Evolutionary conservation across 1,140 invertebrate genomes (phyloP).

Genomic region (Lordiphosa collinella): DNA sequence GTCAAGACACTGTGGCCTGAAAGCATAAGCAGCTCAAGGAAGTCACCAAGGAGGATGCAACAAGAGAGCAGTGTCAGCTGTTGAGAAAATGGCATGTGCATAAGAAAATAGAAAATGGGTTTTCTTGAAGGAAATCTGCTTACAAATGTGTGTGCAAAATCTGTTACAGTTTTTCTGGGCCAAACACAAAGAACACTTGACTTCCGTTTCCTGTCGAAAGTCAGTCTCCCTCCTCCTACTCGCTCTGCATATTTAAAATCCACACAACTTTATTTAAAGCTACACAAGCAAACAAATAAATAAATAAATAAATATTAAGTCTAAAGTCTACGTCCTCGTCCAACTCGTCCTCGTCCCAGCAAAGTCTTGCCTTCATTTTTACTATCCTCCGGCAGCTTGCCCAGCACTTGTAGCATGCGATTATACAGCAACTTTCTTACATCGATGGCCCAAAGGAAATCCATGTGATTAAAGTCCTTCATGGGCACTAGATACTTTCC

Average conservation of each 20-base stretch:
- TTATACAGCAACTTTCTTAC: constrained; percentile 82
- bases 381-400: constrained; percentile 20
- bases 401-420: constrained; percentile 80
- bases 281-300: constrained; percentile 45
- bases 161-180: no score
- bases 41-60: no score
- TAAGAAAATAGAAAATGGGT: constrained; percentile 51
- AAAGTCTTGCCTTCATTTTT: constrained; percentile 8
- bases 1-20: constrained; percentile 50
- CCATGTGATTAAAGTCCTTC: constrained; percentile 84
- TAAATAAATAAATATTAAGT: constrained; percentile 69
- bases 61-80: no score
- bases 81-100: constrained; percentile 46
- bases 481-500: constrained; percentile 82
- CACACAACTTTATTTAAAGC: no score
- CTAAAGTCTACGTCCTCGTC: constrained; percentile 7
- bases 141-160: constrained; percentile 4
- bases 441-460: constrained; percentile 85
- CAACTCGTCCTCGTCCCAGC: constrained; percentile 2
- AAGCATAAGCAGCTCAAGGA: constrained; percentile 40
- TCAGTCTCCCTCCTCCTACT: constrained; percentile 14
- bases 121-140: constrained; percentile 65
- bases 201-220: constrained; percentile 44
- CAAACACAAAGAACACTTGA: constrained; percentile 51
- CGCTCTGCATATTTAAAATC: constrained; percentile 46